Percentiles rank a stretch among this genome's conserved stretches.
Conservation (phyloP, 2,113 vertebrate species). For the Shinisaurus crocodilurus region DNA sequence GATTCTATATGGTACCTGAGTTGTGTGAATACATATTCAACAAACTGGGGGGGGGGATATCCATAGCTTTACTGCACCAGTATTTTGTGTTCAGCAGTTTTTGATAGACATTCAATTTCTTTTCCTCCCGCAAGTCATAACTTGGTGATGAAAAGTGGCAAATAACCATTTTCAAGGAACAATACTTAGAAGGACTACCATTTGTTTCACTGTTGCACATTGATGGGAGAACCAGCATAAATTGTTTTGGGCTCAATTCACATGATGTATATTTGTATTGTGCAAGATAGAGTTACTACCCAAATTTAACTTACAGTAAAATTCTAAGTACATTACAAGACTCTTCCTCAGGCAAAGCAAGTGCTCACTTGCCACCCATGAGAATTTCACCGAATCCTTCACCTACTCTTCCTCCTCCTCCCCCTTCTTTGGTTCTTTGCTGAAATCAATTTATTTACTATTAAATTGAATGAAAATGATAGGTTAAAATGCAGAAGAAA, state of each 20-base stretch:
- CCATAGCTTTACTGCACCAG: conserved; percentile 33
- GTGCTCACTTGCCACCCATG: background rate
- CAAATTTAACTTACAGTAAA: background rate
- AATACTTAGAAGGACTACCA: conserved; percentile 19
- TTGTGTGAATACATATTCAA: conserved; percentile 71
- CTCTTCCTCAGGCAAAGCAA: background rate
- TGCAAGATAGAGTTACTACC: background rate
- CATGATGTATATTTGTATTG: accelerated
- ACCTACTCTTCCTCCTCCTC: too few relatives aligned
- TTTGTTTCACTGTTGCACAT: background rate
- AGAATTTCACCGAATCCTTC: too few relatives aligned
- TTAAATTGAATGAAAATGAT: too few relatives aligned
- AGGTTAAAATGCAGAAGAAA: too few relatives aligned
- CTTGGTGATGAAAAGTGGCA: conserved; percentile 36
- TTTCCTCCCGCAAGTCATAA: conserved; percentile 43
- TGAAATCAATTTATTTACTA: too few relatives aligned
- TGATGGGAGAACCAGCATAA: conserved; percentile 18
- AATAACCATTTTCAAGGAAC: conserved; percentile 17
- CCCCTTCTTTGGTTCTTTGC: too few relatives aligned
- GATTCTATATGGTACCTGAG: conserved; percentile 57
- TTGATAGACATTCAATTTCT: conserved; percentile 32
- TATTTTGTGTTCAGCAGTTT: conserved; percentile 17
- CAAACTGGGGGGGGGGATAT: conserved; percentile 41
- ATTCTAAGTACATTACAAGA: background rate
- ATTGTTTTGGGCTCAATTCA: conserved; percentile 23